Evolutionary conservation across 2,797 vertebrate species (phyloP).

Genomic region (Erethizon dorsatum): DNA sequence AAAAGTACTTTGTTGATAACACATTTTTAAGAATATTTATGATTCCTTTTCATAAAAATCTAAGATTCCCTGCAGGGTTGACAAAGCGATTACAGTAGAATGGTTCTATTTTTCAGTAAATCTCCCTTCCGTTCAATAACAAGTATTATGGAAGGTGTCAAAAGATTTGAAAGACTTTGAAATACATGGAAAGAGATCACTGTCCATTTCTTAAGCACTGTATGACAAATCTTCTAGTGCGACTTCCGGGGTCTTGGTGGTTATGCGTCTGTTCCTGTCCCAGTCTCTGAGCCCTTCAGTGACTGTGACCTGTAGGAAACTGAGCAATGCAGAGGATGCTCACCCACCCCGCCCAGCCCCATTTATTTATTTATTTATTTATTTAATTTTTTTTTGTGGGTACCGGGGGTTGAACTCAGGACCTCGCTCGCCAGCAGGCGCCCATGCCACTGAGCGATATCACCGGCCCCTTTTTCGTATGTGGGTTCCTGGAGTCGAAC

Average conservation of each 20-base stretch:
- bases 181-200: neutral
- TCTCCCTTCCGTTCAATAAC: neutral
- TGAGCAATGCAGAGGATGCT: fast-evolving
- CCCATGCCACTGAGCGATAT: no score
- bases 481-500: no score
- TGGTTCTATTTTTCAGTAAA: neutral
- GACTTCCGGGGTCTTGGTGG: neutral
- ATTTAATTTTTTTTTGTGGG: no score
- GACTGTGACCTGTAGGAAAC: neutral
- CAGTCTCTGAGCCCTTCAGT: neutral
- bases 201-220: no score
- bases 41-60: neutral
- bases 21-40: neutral
- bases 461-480: no score
- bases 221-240: neutral
- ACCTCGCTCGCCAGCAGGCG: no score
- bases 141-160: neutral
- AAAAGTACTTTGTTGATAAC: no score
- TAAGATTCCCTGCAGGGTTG: neutral
- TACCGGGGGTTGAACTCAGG: no score
- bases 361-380: no score
- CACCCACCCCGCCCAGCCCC: neutral
- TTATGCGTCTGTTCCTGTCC: neutral
- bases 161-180: neutral
- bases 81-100: neutral